Evolutionary conservation across 2,888 invertebrate genomes (phyloP).

Genomic region (Meiosimyza decipiens): DNA sequence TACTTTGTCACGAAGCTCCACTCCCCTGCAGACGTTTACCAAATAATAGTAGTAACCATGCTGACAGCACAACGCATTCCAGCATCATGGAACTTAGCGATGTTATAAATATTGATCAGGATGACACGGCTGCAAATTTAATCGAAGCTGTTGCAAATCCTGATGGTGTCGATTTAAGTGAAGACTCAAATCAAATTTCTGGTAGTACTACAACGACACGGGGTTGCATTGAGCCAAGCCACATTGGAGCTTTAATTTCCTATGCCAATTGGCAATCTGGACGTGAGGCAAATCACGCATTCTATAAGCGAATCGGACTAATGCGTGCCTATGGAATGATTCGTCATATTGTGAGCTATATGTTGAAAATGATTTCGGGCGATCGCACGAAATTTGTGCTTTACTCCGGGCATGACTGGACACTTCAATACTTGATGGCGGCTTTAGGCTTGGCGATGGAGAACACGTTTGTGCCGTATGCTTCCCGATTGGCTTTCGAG

Average conservation of each 20-base stretch:
- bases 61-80: constrained; percentile 42
- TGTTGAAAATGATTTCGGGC: constrained; percentile 84
- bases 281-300: constrained; percentile 71
- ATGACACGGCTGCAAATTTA: constrained; percentile 53
- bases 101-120: constrained; percentile 67
- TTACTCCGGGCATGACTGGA: constrained; percentile 93
- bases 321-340: constrained; percentile 86
- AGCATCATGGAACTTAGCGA: constrained; percentile 61
- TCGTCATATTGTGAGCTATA: constrained; percentile 82
- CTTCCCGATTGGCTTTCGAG: constrained; percentile 88
- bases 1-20: constrained; percentile 82
- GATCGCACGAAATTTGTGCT: constrained; percentile 79
- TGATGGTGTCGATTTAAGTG: neutral
- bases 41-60: constrained; percentile 39
- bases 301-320: constrained; percentile 75
- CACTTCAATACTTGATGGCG: constrained; percentile 83
- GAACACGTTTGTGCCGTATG: constrained; percentile 81
- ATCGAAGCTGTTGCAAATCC: constrained; percentile 14
- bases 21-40: constrained; percentile 75
- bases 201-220: constrained; percentile 62
- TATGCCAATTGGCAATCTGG: constrained; percentile 84
- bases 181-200: constrained; percentile 43
- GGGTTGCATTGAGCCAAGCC: constrained; percentile 75
- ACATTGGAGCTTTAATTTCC: constrained; percentile 82
- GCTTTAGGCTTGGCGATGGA: constrained; percentile 76